A percentile compares a stretch with the other conserved stretches of the same genome.
Conservation (phyloP, 2,888 invertebrate species). For the Hetaerina titia region DNA sequence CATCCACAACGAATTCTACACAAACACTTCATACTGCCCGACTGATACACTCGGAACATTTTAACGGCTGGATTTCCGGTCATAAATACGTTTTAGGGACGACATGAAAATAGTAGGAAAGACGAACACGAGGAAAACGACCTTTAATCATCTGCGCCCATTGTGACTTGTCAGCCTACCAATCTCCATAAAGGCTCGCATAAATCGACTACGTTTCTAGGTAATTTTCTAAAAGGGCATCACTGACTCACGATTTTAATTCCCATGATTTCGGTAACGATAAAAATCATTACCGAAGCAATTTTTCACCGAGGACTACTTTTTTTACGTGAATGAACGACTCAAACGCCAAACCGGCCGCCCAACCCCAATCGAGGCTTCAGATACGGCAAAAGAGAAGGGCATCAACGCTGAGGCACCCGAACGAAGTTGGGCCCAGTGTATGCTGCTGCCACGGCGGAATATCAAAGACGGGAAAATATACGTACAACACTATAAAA, state of each 20-base stretch:
- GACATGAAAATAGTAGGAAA: background rate
- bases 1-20: no score
- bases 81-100: background rate
- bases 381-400: no score
- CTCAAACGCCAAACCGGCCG: no score
- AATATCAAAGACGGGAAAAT: no score
- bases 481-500: no score
- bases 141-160: background rate
- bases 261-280: background rate
- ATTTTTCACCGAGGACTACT: background rate
- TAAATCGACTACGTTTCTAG: background rate
- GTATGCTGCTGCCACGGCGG: no score
- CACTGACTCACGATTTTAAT: background rate
- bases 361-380: no score
- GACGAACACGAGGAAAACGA: background rate
- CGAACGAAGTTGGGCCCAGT: no score
- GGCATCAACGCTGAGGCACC: no score
- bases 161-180: background rate
- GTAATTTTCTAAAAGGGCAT: background rate
- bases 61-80: background rate
- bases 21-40: no score
- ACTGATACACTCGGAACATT: background rate
- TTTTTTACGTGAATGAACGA: no score
- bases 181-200: background rate
- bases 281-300: background rate